Evolutionary conservation across 2,797 vertebrate species (phyloP), one percentile per base, ranked within the genome.

Genomic region (Myotis findleyi): DNA sequence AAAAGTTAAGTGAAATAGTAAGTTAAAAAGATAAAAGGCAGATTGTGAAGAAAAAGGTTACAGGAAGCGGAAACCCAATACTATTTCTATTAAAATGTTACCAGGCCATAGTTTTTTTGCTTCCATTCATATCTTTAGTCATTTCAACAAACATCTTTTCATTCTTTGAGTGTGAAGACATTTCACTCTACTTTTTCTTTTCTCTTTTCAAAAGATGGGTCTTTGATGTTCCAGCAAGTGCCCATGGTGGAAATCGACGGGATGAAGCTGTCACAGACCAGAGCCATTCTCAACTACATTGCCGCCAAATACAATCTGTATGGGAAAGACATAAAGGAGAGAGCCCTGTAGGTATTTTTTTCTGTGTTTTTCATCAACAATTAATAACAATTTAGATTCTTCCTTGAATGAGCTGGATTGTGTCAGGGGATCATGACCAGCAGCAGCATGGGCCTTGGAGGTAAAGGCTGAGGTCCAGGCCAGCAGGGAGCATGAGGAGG

Each of bases 221-320:
- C 0, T 5, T 97, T 99, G 96, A 93, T 99, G 98, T 99, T 99
- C 96, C 98, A 99, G 82, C 99, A 99, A 96, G 97, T 99, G 49
- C 99, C 99, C 3, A 16, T 99, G 98, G 99, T 99, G 79, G 99
- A 99, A 96, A 99, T 99, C 0, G 99, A 99, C 66, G 99, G 99
- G 25, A 98, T 99, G 98, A 98, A 99, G 72, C 97, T 99, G 5
- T 91, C 99, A 21, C 99, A 99, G 97, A 98, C 98, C 73, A 99
- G 97, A 94, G 99, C 99, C 1, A 99, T 99, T 89, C 33, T 99
- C 92, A 98, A 98, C 80, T 99, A 99, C 96, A 98, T 99, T 0
- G 99, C 99, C 47, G 98, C 97, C 81, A 99, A 99, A 97, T 98
- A 99, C 98, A 98, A 99, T 21, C 98, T 99, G 12, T 96, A 99